These are phyloP conservation scores for Eulemur albifrons DNA, from an alignment of 2,797 vertebrate species.

Conservation along the genomic window DNA sequence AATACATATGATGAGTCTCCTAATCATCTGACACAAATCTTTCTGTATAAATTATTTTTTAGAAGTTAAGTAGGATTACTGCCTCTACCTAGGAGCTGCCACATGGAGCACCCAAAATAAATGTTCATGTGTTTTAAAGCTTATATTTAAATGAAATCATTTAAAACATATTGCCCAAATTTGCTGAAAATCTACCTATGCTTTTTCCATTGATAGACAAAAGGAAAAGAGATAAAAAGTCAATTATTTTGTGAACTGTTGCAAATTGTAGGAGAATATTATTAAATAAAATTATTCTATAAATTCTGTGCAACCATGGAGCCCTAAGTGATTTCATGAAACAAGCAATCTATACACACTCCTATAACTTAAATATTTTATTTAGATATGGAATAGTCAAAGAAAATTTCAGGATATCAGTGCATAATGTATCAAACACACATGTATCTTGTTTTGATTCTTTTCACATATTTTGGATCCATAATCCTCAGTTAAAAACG, in stretches of 20 bases:
- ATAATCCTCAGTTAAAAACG: background rate
- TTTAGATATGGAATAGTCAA: background rate
- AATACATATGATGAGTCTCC: background rate
- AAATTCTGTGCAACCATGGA: background rate
- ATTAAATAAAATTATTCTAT: background rate
- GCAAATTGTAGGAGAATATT: background rate
- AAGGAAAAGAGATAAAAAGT: background rate
- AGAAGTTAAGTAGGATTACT: background rate
- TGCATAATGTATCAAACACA: background rate
- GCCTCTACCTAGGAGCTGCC: background rate
- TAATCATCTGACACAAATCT: background rate
- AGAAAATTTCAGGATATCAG: background rate
- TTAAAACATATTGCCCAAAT: background rate
- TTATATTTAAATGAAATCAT: background rate
- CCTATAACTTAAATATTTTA: background rate
- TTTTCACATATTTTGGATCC: background rate
- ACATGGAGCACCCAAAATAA: background rate
- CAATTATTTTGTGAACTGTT: background rate
- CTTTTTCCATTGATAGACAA: background rate
- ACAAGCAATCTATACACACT: background rate
- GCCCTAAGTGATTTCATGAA: background rate
- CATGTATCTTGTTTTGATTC: background rate
- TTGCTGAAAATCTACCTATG: background rate
- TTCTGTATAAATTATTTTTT: background rate
- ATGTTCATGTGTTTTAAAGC: background rate